Conservation (phyloP, 2,888 invertebrate genomes). For the Abscondita cerata region DNA sequence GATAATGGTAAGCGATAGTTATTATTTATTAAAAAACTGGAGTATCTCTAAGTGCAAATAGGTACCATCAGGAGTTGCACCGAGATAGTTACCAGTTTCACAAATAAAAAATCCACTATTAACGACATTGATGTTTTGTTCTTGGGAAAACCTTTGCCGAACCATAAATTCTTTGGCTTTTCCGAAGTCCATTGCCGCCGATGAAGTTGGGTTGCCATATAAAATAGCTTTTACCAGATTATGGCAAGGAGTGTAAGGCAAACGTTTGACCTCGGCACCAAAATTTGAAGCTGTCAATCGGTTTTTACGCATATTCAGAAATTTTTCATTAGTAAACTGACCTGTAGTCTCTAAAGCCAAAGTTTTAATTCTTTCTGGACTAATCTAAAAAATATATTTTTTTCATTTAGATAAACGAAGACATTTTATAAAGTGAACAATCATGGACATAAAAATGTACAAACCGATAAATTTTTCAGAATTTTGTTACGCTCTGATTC, state of each 20-base stretch:
- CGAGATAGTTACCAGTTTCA: not conserved
- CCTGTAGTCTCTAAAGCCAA: conserved; percentile 3
- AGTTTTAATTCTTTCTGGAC: not conserved
- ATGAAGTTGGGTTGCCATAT: too few relatives aligned
- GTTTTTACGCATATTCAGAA: not conserved
- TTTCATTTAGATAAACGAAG: not conserved
- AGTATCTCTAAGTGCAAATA: not conserved
- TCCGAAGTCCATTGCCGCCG: too few relatives aligned
- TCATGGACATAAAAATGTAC: too few relatives aligned
- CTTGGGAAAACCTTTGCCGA: not conserved
- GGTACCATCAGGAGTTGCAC: conserved; percentile 4
- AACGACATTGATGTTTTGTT: not conserved
- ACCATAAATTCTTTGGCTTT: too few relatives aligned
- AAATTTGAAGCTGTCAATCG: conserved; percentile 10
- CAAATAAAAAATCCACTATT: conserved; percentile 4
- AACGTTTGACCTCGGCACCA: not conserved
- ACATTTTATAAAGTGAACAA: not conserved
- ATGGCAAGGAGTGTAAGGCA: too few relatives aligned
- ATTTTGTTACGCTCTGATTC: not conserved
- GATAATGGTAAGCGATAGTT: not conserved
- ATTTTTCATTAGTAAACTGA: conserved; percentile 4
- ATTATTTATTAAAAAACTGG: not conserved
- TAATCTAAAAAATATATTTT: not conserved
- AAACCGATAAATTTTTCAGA: too few relatives aligned
- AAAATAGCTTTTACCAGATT: too few relatives aligned